phyloP scores from a whole-genome alignment of 2,113 vertebrate genomes.

The Platysternon megacephalum region DNA sequence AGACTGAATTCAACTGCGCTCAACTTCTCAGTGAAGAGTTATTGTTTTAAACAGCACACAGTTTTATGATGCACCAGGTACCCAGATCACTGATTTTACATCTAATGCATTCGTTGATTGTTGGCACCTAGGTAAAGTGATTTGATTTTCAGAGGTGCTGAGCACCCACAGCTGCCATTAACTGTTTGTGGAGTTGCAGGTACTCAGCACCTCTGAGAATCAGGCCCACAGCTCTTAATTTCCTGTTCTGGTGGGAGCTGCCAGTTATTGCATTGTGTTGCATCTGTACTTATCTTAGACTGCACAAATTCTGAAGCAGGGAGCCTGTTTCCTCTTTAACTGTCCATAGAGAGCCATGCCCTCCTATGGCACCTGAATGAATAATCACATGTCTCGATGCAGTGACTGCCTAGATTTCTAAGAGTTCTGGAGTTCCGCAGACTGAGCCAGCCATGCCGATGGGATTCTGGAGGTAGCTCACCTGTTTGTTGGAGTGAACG shows the following conservation, averaged over 20 bases:
- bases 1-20: background rate
- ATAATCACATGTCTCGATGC: background rate
- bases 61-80: background rate
- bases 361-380: background rate
- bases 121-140: background rate
- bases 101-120: background rate
- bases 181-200: background rate
- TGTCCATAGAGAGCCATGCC: background rate
- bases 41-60: background rate
- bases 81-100: background rate
- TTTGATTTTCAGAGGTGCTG: background rate
- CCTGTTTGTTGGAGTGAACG: constrained; percentile 85
- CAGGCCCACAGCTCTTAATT: background rate
- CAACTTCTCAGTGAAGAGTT: background rate
- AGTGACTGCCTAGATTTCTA: background rate
- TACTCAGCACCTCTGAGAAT: background rate
- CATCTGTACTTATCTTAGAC: background rate
- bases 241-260: background rate
- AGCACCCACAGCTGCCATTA: background rate
- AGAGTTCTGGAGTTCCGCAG: too few species aligned
- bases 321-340: background rate
- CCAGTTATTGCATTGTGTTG: background rate
- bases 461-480: constrained; percentile 20
- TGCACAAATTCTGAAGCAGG: background rate
- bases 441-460: background rate